Base-by-base conservation (phyloP, 1,140 invertebrate species). In the Leptoteleia sp. region DNA sequence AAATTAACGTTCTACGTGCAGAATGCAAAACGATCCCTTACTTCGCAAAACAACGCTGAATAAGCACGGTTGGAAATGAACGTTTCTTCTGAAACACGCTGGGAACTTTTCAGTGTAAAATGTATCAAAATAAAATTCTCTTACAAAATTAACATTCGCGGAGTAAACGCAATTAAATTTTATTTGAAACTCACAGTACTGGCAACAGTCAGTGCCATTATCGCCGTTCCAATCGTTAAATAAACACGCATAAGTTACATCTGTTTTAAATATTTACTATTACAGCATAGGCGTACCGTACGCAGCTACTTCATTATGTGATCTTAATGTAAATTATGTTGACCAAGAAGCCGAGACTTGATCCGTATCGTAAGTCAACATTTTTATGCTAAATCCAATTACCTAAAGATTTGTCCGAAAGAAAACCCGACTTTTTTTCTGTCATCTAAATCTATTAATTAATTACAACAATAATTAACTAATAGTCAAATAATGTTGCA, bases 181-280 rank as follows among this genome's bases (percentile, higher is more conserved):
- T 25, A 54, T 67, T 67, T 19, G 16, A 67, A 54, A 54, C 27
- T 9, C 29, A 27, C 43, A 38, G 35, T 16, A 19, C 27, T 12
- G 12, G 19, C 25, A 52, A 61, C 35, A 52, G 33, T 54, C 13
- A 17, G 38, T 11, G 29, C 68, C 31, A 72, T 72, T 72, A 72
- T 59, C 57, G 57, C 61, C 27, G 50, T 75, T 75, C 35, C 71
- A 35, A 65, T 72, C 55, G 55, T 72, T 61, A 72, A 72, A 72
- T 61, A 72, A 72, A 72, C 59, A 55, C 42, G 71, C 61, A 65
- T 65, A 65, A 65, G 61, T 50, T 75, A 65, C 52, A 65, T 75
- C 71, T 75, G 59, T 62, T 79, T 76, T 82, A 72, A 59, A 76
- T 81, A 82, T 82, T 83, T 83, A 81, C 75, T 80, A 81, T 78